These are phyloP conservation scores for Styela clava DNA, from an alignment of 23 tunicate species.

Conservation along the genomic window DNA sequence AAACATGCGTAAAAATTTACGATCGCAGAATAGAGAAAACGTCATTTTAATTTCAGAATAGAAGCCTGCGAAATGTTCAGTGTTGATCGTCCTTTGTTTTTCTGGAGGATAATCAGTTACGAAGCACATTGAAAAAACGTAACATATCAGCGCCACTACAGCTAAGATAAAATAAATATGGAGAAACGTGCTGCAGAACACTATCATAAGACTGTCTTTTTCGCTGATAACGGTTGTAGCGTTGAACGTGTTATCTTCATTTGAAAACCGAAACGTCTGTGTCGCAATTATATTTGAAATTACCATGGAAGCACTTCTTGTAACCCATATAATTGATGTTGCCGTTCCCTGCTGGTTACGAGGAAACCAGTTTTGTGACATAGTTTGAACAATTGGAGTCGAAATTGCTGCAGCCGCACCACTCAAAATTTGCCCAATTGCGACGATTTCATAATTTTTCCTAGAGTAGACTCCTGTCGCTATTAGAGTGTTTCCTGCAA, in stretches of 20 bases:
- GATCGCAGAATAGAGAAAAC: too few species aligned
- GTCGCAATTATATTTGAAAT: not conserved
- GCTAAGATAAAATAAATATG: too few species aligned
- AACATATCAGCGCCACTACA: not conserved
- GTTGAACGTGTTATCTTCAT: not conserved
- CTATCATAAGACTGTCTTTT: not conserved
- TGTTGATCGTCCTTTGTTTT: too few species aligned
- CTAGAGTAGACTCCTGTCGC: not conserved
- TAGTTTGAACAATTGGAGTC: not conserved
- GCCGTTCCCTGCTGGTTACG: not conserved
- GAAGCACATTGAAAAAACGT: not conserved
- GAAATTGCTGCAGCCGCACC: not conserved
- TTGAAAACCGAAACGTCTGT: not conserved
- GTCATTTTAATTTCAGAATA: too few species aligned
- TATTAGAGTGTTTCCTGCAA: not conserved
- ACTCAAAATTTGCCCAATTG: too few species aligned
- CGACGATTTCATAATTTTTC: not conserved
- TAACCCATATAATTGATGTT: not conserved
- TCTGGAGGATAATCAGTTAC: not conserved
- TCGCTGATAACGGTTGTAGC: not conserved
- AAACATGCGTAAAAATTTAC: too few species aligned
- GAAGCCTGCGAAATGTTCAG: too few species aligned
- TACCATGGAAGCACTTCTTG: not conserved
- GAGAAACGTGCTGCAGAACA: not conserved
- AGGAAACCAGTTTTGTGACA: not conserved